Conservation (phyloP, 2,797 vertebrate species). For the Siniperca obscura region DNA sequence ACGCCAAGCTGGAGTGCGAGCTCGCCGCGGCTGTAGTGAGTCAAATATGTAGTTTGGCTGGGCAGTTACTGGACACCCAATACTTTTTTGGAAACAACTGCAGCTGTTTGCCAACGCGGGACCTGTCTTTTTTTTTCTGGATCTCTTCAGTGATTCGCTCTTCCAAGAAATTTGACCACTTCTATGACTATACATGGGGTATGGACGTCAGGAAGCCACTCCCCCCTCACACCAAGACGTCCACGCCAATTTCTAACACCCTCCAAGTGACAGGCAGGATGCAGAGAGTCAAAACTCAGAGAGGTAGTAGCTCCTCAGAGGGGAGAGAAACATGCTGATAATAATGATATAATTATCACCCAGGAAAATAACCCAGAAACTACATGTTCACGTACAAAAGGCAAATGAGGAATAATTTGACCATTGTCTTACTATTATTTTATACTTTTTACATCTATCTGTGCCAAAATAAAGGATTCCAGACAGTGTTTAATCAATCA, state of each 20-base stretch:
- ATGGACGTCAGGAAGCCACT: conserved; percentile 74
- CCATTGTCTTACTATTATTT: neutral
- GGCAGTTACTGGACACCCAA: conserved; percentile 90
- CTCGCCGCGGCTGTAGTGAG: conserved; percentile 78
- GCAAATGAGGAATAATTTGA: neutral
- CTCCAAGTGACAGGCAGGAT: conserved; percentile 55
- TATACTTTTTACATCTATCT: neutral
- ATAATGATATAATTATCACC: conserved; percentile 43
- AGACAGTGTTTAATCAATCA: neutral
- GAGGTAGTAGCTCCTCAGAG: conserved; percentile 30
- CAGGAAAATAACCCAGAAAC: conserved; percentile 22
- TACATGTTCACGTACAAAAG: neutral
- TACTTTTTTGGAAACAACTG: conserved; percentile 91
- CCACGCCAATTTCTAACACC: conserved; percentile 65
- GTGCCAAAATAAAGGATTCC: neutral
- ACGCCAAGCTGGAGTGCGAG: conserved; percentile 88
- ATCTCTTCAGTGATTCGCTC: conserved; percentile 88
- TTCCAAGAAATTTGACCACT: conserved; percentile 86
- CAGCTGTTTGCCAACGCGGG: conserved; percentile 75
- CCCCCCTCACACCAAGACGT: conserved; percentile 62
- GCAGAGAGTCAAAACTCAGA: conserved; percentile 42
- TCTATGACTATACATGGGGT: conserved; percentile 92
- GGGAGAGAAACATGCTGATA: conserved; percentile 31
- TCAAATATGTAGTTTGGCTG: conserved; percentile 91
- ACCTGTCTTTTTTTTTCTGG: conserved; percentile 79